Percentiles rank a stretch among this genome's conserved stretches.
These are phyloP conservation scores for Caenorhabditis inopinata DNA, from an alignment of 1,140 invertebrate genomes.

Conservation along the genomic window DNA sequence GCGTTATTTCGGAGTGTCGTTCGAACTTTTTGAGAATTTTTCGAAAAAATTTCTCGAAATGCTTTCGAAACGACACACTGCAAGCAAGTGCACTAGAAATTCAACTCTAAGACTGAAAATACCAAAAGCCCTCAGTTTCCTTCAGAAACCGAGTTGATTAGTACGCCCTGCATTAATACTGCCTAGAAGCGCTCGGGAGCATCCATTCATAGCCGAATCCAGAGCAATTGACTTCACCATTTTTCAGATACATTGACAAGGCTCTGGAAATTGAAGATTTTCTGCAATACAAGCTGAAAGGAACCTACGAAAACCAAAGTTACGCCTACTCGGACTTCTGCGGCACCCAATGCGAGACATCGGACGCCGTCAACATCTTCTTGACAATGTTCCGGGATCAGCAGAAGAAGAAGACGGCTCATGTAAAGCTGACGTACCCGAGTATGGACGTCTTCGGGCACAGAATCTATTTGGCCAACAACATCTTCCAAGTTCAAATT, in stretches of 20 bases:
- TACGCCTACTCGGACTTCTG: slow-evolving; percentile 64
- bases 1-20: no score
- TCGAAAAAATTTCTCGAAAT: no score
- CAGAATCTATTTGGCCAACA: slow-evolving; percentile 62
- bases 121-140: no score
- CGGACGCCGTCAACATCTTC: slow-evolving; percentile 63
- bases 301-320: slow-evolving; percentile 52
- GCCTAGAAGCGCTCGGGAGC: no score
- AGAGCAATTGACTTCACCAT: not conserved
- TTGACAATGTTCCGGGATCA: slow-evolving; percentile 62
- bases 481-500: slow-evolving; percentile 61
- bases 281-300: slow-evolving; percentile 63
- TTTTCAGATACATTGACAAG: slow-evolving; percentile 60
- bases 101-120: no score
- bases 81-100: no score
- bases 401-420: slow-evolving; percentile 54
- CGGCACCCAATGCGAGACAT: slow-evolving; percentile 65
- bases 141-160: no score
- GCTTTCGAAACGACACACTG: no score
- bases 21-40: no score
- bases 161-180: no score
- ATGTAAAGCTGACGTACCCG: slow-evolving; percentile 64
- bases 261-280: slow-evolving; percentile 63
- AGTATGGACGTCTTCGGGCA: slow-evolving; percentile 64
- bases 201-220: no score